Evolutionary conservation across 2,797 vertebrate genomes (phyloP).

Genomic region (Morus bassanus): DNA sequence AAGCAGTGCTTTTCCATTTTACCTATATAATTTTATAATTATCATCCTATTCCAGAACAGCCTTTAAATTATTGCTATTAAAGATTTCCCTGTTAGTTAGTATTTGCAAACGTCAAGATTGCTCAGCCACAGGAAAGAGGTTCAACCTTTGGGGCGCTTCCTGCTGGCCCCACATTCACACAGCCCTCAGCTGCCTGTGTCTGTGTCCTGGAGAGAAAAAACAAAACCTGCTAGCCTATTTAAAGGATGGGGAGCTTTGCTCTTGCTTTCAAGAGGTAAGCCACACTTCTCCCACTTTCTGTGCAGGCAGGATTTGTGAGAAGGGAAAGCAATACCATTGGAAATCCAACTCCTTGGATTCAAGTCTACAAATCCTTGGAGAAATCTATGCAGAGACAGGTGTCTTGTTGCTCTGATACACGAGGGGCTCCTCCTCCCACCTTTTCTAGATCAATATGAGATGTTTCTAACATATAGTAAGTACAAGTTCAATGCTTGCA

Average conservation of each 20-base stretch:
- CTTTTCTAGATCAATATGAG: not conserved
- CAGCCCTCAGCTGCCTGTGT: not conserved
- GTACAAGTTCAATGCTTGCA: not conserved
- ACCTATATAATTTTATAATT: not conserved
- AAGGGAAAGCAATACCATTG: not conserved
- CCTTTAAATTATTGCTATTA: not conserved
- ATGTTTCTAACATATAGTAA: not conserved
- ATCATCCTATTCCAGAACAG: not conserved
- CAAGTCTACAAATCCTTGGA: not conserved
- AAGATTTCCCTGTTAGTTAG: not conserved
- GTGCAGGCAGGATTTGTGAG: not conserved
- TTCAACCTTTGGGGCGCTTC: not conserved
- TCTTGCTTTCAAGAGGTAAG: not conserved
- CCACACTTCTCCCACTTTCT: not conserved
- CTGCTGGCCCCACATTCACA: not conserved
- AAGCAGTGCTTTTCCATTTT: not conserved
- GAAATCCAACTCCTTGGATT: not conserved
- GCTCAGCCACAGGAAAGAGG: not conserved
- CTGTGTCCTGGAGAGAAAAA: not conserved
- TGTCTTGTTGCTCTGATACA: not conserved
- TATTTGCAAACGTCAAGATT: not conserved
- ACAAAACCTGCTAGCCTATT: not conserved
- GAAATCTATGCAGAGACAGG: not conserved
- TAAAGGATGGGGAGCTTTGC: not conserved
- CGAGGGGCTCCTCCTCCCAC: not conserved